These are phyloP conservation scores for Sinonovacula constricta DNA, from an alignment of 1,140 invertebrate species.

Conservation along the genomic window DNA sequence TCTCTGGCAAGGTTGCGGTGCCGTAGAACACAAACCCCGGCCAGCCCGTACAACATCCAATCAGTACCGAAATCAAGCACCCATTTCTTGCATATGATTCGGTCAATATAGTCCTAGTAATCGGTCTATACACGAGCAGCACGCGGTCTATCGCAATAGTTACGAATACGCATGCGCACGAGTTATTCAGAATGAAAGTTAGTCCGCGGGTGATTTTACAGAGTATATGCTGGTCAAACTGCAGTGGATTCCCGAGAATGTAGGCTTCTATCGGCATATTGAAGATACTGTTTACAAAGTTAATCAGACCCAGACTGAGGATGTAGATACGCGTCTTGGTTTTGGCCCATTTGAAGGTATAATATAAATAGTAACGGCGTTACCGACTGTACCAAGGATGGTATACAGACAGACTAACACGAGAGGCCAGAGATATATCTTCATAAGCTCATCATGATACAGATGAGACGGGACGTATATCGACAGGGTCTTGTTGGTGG, in stretches of 20 bases:
- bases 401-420: background rate
- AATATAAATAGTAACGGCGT: conserved; percentile 7
- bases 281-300: conserved; percentile 14
- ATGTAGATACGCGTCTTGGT: conserved; percentile 10
- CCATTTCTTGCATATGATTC: background rate
- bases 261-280: conserved; percentile 24
- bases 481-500: too few relatives aligned
- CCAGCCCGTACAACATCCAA: background rate
- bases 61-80: background rate
- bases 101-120: background rate
- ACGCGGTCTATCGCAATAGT: conserved; percentile 20
- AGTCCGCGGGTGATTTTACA: conserved; percentile 13
- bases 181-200: conserved; percentile 15
- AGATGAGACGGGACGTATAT: too few relatives aligned
- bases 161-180: conserved; percentile 1
- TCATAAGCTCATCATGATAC: background rate
- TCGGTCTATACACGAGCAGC: conserved; percentile 6
- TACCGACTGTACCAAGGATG: background rate
- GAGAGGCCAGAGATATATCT: conserved; percentile 10
- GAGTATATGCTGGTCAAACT: conserved; percentile 1
- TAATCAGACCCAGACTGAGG: background rate
- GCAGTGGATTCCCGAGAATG: background rate
- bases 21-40: conserved; percentile 15
- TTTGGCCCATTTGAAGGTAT: background rate
- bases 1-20: conserved; percentile 2